phyloP scores from a whole-genome alignment of 1,140 invertebrate species.

The Macrotrachela quadricornifera region DNA sequence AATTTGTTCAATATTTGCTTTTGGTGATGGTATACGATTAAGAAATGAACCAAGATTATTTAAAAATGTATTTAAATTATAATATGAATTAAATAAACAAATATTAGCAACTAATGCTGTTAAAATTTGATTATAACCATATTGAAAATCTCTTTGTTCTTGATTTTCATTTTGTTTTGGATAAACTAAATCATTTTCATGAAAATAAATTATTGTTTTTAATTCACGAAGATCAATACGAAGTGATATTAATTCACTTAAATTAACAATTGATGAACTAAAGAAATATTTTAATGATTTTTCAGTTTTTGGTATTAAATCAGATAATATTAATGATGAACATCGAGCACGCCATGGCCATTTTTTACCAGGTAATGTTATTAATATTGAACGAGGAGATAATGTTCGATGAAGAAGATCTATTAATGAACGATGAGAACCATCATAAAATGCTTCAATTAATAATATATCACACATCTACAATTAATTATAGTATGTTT shows the following conservation, averaged over 20 bases:
- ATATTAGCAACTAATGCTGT: conserved; percentile 42
- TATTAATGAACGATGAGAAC: conserved; percentile 46
- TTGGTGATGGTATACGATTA: conserved; percentile 44
- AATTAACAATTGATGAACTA: conserved; percentile 47
- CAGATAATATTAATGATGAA: conserved; percentile 41
- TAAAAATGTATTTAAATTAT: conserved; percentile 45
- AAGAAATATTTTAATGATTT: conserved; percentile 37
- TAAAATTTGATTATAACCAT: conserved; percentile 52
- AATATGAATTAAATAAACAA: conserved; percentile 50
- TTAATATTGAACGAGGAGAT: conserved; percentile 11
- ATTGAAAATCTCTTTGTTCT: conserved; percentile 50
- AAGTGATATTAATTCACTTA: conserved; percentile 45
- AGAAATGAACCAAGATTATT: conserved; percentile 40
- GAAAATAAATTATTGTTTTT: conserved; percentile 51
- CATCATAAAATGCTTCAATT: conserved; percentile 47
- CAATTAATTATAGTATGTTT: no score
- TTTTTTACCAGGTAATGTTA: conserved; percentile 44
- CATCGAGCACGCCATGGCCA: conserved; percentile 55
- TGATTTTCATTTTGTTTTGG: conserved; percentile 37
- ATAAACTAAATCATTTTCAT: conserved; percentile 55
- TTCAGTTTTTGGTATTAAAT: conserved; percentile 36
- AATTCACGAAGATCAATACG: conserved; percentile 38
- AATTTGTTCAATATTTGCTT: conserved; percentile 34
- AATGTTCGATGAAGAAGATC: conserved; percentile 31
- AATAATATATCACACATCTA: conserved; percentile 4